Evolutionary conservation across 2,888 invertebrate genomes (phyloP), one percentile per base, ranked within the genome.

Genomic region (Flexamia atlantica): DNA sequence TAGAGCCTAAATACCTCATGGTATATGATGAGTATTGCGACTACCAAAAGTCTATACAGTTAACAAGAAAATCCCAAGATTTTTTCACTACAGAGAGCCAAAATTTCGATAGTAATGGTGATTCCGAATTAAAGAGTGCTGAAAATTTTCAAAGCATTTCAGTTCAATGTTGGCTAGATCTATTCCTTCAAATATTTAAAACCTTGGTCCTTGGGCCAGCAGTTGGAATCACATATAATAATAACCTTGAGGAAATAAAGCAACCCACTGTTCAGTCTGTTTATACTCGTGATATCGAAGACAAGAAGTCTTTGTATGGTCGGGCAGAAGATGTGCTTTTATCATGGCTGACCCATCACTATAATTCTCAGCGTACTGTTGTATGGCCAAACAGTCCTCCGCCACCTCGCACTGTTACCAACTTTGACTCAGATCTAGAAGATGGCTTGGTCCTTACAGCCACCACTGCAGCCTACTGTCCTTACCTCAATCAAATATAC

Each of bases 111-210:
- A 12, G 30, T 28, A 30, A 25, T 14, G 7, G 1, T 64, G 14
- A 28, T 17, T 64, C 64, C 28, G 64, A 64, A 28, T 14, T 14
- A 10, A 64, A 30, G 30, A 64, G 30, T 14, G 25, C 64, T 28
- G 64, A 64, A 12, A 64, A 64, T 3, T 64, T 64, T 30, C 17
- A 14, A 17, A 28, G 28, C 17, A 64, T 64, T 17, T 64, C 64
- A 30, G 28, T 64, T 83, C 91, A 91, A 86, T 91, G 91, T 85
- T 94, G 94, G 94, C 87, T 94, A 23, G 94, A 94, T 88, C 89
- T 94, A 42, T 90, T 93, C 87, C 88, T 94, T 82, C 93, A 94
- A 89, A 92, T 92, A 60, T 94, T 92, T 87, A 94, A 93, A 89
- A 91, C 83, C 25, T 42, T 81, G 14, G 30, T 81, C 12, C 46